These are phyloP conservation scores for Pampus argenteus DNA, from an alignment of 2,797 vertebrate genomes.

Conservation along the genomic window DNA sequence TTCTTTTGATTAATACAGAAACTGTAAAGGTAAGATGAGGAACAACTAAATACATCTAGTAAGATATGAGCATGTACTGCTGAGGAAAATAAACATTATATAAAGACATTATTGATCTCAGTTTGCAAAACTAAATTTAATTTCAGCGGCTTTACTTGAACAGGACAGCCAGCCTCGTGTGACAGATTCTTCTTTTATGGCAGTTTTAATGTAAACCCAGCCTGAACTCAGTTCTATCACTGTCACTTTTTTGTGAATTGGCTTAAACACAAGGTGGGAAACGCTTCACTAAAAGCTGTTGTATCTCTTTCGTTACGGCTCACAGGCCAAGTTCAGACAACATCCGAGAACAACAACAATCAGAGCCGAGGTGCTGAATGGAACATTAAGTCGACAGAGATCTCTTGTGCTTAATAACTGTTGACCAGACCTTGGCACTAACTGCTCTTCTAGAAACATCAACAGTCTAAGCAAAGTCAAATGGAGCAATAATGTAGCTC, in stretches of 20 bases:
- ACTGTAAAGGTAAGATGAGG: no score
- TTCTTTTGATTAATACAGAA: no score
- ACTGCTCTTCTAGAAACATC: conserved; percentile 39
- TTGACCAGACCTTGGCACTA: conserved; percentile 44
- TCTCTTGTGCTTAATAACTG: conserved; percentile 45
- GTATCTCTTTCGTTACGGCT: conserved; percentile 37
- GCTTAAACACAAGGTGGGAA: conserved; percentile 44
- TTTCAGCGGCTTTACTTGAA: not conserved
- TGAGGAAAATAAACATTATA: no score
- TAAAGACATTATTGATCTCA: no score
- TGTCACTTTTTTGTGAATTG: conserved; percentile 8
- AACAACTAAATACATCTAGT: no score
- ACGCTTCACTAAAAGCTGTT: conserved; percentile 46
- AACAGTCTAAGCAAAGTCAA: conserved; percentile 13
- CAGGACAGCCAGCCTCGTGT: not conserved
- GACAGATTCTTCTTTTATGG: conserved; percentile 1
- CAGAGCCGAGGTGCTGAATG: conserved; percentile 49
- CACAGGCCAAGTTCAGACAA: conserved; percentile 1
- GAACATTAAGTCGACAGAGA: conserved; percentile 44
- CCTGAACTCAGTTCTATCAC: conserved; percentile 1
- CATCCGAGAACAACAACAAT: conserved; percentile 65
- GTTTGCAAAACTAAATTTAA: no score
- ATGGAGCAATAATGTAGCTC: conserved; percentile 12
- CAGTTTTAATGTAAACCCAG: conserved; percentile 14
- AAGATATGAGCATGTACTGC: no score